Evolutionary conservation across 2,113 vertebrate genomes (phyloP).

Genomic region (Patagioenas fasciata): DNA sequence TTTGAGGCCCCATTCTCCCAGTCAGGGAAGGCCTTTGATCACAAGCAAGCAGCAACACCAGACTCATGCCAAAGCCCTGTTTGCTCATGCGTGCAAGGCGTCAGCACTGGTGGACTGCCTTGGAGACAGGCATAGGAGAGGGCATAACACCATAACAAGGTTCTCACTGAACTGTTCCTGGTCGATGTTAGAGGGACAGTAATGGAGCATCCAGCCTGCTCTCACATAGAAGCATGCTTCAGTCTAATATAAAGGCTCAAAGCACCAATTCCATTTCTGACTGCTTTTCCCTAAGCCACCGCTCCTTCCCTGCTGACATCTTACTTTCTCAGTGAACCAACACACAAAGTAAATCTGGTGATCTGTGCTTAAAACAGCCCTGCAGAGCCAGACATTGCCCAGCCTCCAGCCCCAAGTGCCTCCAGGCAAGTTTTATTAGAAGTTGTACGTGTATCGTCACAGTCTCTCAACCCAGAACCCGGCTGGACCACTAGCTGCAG

Average conservation of each 20-base stretch:
- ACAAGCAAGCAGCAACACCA: background rate
- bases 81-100: background rate
- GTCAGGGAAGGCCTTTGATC: conserved; percentile 34
- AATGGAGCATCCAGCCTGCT: background rate
- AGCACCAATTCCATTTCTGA: background rate
- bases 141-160: background rate
- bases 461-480: background rate
- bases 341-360: background rate
- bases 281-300: background rate
- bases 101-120: conserved; percentile 18
- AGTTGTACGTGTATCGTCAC: background rate
- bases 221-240: background rate
- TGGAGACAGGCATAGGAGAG: background rate
- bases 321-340: background rate
- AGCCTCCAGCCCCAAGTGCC: background rate
- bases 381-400: background rate
- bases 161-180: background rate
- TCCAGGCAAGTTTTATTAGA: background rate
- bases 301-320: background rate
- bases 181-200: background rate
- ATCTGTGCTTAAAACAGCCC: background rate
- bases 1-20: background rate
- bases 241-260: background rate
- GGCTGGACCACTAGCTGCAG: background rate
- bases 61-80: conserved; percentile 41